phyloP scores from a whole-genome alignment of 2,113 vertebrate genomes.

The Synchiropus splendidus region DNA sequence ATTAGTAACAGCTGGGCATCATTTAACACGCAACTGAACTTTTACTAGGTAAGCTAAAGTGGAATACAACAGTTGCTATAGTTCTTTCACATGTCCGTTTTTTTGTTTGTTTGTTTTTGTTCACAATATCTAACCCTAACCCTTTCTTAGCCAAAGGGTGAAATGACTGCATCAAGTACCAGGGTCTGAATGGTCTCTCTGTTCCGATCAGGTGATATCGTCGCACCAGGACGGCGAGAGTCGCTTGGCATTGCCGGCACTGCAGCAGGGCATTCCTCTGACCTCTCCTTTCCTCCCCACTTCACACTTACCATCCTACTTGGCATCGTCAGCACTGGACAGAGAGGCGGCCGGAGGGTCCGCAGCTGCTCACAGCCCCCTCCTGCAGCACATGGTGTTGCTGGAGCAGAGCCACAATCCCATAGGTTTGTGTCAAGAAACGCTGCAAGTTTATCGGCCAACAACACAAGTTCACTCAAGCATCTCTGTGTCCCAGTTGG shows the following conservation, averaged over 20 bases:
- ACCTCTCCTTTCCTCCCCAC: constrained; percentile 74
- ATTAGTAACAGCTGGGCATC: too few species aligned
- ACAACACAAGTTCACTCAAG: too few species aligned
- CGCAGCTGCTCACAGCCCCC: constrained; percentile 69
- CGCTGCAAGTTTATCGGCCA: too few species aligned
- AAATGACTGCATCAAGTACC: too few species aligned
- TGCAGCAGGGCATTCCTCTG: constrained; percentile 80
- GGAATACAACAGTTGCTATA: too few species aligned
- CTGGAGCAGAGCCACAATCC: constrained; percentile 85
- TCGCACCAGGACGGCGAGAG: constrained; percentile 80
- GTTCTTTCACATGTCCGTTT: too few species aligned
- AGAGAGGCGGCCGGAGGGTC: constrained; percentile 65
- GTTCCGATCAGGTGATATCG: constrained; percentile 70
- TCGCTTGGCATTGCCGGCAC: constrained; percentile 69
- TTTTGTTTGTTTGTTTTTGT: too few species aligned
- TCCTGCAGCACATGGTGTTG: constrained; percentile 91
- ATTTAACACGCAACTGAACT: too few species aligned
- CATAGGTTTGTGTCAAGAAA: constrained; percentile 54
- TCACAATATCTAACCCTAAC: too few species aligned
- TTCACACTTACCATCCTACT: constrained; percentile 84
- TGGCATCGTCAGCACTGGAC: constrained; percentile 78
- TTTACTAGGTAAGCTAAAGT: too few species aligned
- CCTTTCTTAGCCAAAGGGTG: too few species aligned
- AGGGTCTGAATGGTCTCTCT: neutral
- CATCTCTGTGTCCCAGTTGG: constrained; percentile 56